phyloP scores from a whole-genome alignment of 2,888 invertebrate genomes.

The Oegoconia quadripuncta region DNA sequence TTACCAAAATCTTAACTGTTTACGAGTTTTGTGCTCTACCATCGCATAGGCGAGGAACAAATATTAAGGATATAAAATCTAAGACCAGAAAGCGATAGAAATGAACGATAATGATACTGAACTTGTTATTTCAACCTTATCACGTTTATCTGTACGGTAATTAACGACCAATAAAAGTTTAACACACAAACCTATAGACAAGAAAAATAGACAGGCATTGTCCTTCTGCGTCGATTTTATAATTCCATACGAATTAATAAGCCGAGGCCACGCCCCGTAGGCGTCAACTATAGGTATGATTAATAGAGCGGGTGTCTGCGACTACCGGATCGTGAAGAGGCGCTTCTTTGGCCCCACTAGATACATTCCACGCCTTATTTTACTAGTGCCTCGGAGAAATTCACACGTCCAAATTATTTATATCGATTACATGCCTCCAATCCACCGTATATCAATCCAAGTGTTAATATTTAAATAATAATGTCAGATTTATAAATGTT shows the following conservation, averaged over 20 bases:
- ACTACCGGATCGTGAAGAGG: constrained; percentile 58
- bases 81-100: constrained; percentile 2
- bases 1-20: too few species aligned
- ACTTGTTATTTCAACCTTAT: constrained; percentile 11
- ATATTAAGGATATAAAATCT: neutral
- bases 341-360: constrained; percentile 44
- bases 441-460: constrained; percentile 42
- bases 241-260: constrained; percentile 72
- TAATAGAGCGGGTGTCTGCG: constrained; percentile 60
- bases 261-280: constrained; percentile 66
- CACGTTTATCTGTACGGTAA: constrained; percentile 6
- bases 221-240: constrained; percentile 56
- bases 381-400: constrained; percentile 34
- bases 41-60: too few species aligned
- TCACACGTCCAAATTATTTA: constrained; percentile 53
- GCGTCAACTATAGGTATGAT: constrained; percentile 71
- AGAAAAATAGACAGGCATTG: constrained; percentile 32
- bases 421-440: constrained; percentile 47
- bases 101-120: constrained; percentile 1
- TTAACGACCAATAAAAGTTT: constrained; percentile 10
- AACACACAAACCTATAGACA: constrained; percentile 9
- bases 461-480: constrained; percentile 60
- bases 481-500: constrained; percentile 49
- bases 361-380: constrained; percentile 43
- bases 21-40: too few species aligned